Evolutionary conservation across 2,797 vertebrate genomes (phyloP).

Genomic region (Gallirallus australis): DNA sequence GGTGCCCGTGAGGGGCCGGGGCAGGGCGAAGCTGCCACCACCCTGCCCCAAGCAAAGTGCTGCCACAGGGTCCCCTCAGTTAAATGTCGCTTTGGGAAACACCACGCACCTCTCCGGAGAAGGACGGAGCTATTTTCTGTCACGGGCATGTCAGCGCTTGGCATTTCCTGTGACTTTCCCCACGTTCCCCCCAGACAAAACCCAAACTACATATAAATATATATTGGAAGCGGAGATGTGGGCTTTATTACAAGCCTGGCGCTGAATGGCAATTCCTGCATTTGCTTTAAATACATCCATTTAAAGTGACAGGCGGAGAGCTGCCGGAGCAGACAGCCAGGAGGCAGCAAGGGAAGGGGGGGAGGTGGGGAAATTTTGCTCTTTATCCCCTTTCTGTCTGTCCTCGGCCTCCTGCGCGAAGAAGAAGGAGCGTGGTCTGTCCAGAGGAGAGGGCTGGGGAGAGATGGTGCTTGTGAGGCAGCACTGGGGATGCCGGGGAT

Average conservation of each 20-base stretch:
- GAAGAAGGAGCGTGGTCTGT: neutral
- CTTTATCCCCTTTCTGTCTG: neutral
- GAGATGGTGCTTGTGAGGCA: too few relatives aligned
- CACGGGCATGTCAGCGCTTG: neutral
- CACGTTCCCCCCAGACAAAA: neutral
- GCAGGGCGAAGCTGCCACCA: neutral
- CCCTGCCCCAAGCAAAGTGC: neutral
- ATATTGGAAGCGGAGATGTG: neutral
- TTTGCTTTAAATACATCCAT: neutral
- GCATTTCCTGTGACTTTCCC: constrained; percentile 18
- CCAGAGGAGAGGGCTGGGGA: neutral
- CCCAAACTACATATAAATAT: neutral
- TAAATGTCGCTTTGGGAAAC: neutral
- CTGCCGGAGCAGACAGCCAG: neutral
- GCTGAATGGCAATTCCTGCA: constrained; percentile 2
- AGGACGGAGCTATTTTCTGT: neutral
- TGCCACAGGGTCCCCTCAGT: neutral
- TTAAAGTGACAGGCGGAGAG: neutral
- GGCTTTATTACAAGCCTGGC: constrained; percentile 2
- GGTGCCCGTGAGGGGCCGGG: neutral
- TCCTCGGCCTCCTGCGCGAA: neutral
- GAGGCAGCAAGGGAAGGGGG: neutral
- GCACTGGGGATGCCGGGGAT: neutral
- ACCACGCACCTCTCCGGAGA: neutral
- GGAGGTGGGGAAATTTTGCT: neutral